Evolutionary conservation across 2,888 invertebrate genomes (phyloP), one percentile per base, ranked within the genome.

Genomic region (Physocephala rufipes): DNA sequence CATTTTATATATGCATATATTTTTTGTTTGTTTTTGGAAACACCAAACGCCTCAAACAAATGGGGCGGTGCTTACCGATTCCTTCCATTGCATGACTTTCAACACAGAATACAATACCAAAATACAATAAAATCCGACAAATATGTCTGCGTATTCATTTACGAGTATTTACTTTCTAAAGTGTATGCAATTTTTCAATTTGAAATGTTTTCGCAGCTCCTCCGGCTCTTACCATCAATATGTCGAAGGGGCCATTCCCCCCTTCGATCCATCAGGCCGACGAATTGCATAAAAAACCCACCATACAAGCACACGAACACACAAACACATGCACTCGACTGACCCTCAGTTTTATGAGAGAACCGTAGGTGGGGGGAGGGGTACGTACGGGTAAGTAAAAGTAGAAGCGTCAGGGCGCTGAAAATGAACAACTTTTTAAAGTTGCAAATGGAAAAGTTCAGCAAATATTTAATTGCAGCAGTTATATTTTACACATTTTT

Each of bases 111-210:
- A n/a, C n/a, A n/a, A n/a, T n/a, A n/a, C n/a, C 9, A 36, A 4
- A 36, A 36, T 36, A 36, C 4, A 36, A 36, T 36, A 36, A 36
- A 36, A 36, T 36, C 36, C 36, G 4, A 36, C 36, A 36, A 36
- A n/a, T 19, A 5, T 36, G 61, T n/a, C 4, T 62, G 30, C 19
- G 13, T 58, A n/a, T 4, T 63, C 58, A 61, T 68, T 30, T 36
- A 36, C 36, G 36, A 36, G 36, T 68, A 36, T 62, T 70, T 74
- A 75, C 76, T 78, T 82, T 81, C 83, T 82, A 84, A 84, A 83
- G 83, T 83, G 84, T 79, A 82, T 82, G 82, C 84, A 82, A 83
- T 83, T 84, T 83, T 84, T 83, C 83, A 83, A 83, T 83, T 82
- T 80, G 79, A 80, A 78, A 61, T 59, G 58, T 76, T 76, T 49